phyloP scores from a whole-genome alignment of 2,113 vertebrate species.

The Ictalurus punctatus region DNA sequence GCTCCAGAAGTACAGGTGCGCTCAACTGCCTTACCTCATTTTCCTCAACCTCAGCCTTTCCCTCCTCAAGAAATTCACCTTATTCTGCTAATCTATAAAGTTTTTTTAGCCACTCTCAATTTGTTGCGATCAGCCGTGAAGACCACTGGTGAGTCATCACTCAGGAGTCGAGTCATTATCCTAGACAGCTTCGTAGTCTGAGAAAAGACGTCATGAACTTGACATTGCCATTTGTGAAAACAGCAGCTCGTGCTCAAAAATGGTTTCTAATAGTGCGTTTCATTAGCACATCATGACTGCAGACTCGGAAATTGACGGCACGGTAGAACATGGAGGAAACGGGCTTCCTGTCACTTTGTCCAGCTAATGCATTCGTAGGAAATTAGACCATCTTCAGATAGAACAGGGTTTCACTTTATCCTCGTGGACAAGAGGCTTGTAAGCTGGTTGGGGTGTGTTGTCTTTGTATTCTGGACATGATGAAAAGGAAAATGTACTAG shows the following conservation, averaged over 20 bases:
- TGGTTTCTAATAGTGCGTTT: conserved; percentile 1
- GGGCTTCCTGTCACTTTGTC: conserved; percentile 26
- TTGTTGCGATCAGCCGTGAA: background rate
- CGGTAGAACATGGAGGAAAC: conserved; percentile 4
- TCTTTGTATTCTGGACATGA: background rate
- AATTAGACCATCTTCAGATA: conserved; percentile 14
- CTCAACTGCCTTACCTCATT: background rate
- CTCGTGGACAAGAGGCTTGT: background rate
- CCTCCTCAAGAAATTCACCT: background rate
- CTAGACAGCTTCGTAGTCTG: background rate
- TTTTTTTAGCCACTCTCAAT: background rate
- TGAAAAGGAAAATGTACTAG: background rate
- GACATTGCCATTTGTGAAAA: background rate
- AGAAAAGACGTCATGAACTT: conserved; percentile 1
- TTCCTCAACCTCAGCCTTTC: background rate
- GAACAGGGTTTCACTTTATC: background rate
- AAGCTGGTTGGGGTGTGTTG: background rate
- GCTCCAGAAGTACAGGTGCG: background rate
- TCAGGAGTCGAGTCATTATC: background rate
- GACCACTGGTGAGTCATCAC: background rate
- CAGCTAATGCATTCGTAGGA: conserved; percentile 14
- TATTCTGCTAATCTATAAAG: background rate
- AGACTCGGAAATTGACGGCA: background rate
- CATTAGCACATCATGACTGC: conserved; percentile 4
- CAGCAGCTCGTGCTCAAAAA: background rate